Base-by-base conservation (phyloP, 2,113 vertebrate genomes). In the Pholis gunnellus region DNA sequence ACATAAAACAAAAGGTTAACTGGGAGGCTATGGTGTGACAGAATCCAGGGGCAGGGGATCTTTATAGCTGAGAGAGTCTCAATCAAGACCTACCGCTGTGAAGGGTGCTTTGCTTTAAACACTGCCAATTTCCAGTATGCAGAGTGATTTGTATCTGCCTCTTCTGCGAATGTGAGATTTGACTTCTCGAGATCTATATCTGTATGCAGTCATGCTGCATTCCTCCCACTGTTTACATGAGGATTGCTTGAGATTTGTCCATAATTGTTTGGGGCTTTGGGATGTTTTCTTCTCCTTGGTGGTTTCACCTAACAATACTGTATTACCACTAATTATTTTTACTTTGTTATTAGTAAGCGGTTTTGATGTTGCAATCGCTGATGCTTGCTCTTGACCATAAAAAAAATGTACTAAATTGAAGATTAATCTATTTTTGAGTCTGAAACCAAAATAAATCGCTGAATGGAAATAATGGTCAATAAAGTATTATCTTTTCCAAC, bases 1-100 rank as follows among this genome's bases (percentile, higher is more conserved):
- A 75, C 79, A 90, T 93, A 85, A 93, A 93, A 85, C 87, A 92
- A 93, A 70, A 93, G 84, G 91, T 94, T 91, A 94, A 91, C 77
- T 87, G 84, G 84, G 63, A 88, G 44, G 86, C 76, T 77, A 65
- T 65, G 25, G 83, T 67, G 85, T 78, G 90, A 91, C 80, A 83
- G 38, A 86, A 81, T 86, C 85, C 83, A 81, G 82, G 56, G 38
- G 77, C 69, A 72, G 67, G 52, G 50, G 69, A 84, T 52, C 54
- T 9, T 27, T 81, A 68, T 65, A 72, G 61, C 75, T 81, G 83
- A 72, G 83, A 72, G 14, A 68, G 84, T 72, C 81, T 46, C 31
- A 57, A 20, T 34, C 6, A 15, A 54, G 82, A 82, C 84, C 73
- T 67, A 72, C 87, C 65, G 10, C 81, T 2, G 52, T 27, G 77